Evolutionary conservation across 1,140 invertebrate genomes (phyloP).

Genomic region (Cardiocondyla obscurior): DNA sequence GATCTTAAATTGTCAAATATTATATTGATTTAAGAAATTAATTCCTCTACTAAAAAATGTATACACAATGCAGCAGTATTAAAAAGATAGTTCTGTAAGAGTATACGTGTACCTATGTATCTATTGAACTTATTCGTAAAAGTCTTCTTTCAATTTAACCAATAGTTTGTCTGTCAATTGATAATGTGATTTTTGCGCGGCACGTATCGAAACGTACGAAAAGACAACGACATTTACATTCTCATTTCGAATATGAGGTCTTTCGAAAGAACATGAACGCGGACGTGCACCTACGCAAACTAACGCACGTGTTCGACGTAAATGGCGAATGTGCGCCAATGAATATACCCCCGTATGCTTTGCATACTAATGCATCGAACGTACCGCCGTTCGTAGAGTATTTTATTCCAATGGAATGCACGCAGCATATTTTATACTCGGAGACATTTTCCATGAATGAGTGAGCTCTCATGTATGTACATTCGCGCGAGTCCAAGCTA

Average conservation of each 20-base stretch:
- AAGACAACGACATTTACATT: constrained; percentile 16
- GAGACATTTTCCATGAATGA: neutral
- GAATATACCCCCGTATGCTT: constrained; percentile 24
- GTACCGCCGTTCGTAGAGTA: constrained; percentile 11
- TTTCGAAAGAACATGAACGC: neutral
- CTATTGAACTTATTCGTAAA: neutral
- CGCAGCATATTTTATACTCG: constrained; percentile 14
- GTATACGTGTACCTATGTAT: too few species aligned
- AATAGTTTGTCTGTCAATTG: neutral
- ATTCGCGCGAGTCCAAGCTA: neutral
- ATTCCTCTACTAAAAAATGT: neutral
- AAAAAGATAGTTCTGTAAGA: neutral
- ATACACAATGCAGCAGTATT: neutral
- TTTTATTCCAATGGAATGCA: constrained; percentile 17
- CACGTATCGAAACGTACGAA: neutral
- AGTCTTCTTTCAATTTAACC: too few species aligned
- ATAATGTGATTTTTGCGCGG: neutral
- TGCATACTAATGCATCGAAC: constrained; percentile 38
- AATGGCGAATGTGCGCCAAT: constrained; percentile 17
- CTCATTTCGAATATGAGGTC: neutral
- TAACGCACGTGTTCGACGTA: constrained; percentile 23
- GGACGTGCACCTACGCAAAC: neutral
- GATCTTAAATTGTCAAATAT: neutral
- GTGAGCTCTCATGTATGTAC: neutral
- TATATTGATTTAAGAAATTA: neutral